Conservation (phyloP, 2,113 vertebrate species). For the Danionella cerebrum region DNA sequence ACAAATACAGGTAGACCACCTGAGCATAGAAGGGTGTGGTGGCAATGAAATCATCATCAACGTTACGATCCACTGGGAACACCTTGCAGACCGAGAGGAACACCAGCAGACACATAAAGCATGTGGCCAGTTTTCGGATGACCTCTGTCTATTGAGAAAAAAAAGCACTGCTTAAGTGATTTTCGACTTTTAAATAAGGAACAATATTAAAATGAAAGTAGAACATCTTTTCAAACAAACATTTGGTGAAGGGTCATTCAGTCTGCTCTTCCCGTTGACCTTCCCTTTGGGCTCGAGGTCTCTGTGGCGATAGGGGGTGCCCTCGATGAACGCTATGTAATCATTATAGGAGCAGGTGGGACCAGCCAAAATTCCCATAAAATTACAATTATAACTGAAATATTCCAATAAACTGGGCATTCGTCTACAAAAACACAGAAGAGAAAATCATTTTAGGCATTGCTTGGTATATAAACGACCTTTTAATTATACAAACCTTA, state of each 20-base stretch:
- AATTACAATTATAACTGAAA: conserved; percentile 93
- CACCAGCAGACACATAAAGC: conserved; percentile 78
- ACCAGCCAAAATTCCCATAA: conserved; percentile 91
- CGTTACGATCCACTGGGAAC: conserved; percentile 83
- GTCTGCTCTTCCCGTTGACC: conserved; percentile 58
- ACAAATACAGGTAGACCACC: conserved; percentile 80
- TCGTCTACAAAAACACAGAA: conserved; percentile 60
- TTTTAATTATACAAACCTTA: conserved; percentile 67
- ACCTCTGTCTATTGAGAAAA: conserved; percentile 68
- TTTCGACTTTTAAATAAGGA: not conserved
- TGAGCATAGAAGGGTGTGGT: conserved; percentile 73
- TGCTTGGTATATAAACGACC: not conserved
- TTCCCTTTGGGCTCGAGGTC: conserved; percentile 64
- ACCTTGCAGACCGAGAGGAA: conserved; percentile 79
- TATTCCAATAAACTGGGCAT: conserved; percentile 92
- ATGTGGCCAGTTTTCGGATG: conserved; percentile 77
- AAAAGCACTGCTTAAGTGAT: not conserved
- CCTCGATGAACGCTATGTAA: conserved; percentile 92
- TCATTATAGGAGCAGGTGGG: conserved; percentile 91
- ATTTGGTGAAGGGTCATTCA: conserved; percentile 79
- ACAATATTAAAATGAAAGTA: not conserved
- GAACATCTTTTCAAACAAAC: conserved; percentile 49
- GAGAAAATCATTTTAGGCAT: not conserved
- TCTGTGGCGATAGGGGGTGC: conserved; percentile 65
- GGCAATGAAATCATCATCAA: conserved; percentile 77